Evolutionary conservation across 2,888 invertebrate species (phyloP).

Genomic region (Hirtodrosophila histrioides): DNA sequence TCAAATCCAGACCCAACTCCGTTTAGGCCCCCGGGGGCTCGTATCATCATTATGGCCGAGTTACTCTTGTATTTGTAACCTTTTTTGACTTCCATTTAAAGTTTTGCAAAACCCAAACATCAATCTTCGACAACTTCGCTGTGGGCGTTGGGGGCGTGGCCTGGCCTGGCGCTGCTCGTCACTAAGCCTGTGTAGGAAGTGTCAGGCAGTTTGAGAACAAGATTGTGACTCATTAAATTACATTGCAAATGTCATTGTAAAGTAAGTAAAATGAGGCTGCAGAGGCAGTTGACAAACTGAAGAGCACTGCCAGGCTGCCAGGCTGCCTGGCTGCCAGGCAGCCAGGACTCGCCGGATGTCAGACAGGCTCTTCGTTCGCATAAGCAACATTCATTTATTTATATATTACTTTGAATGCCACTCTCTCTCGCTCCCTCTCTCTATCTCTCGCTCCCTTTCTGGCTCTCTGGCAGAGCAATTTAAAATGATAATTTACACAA

Average conservation of each 20-base stretch:
- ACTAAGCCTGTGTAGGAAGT: constrained; percentile 57
- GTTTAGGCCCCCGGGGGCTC: constrained; percentile 13
- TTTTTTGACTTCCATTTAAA: constrained; percentile 72
- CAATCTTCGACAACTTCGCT: constrained; percentile 59
- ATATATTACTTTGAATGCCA: constrained; percentile 70
- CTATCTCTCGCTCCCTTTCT: constrained; percentile 4
- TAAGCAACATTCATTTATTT: constrained; percentile 79
- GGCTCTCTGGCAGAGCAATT: constrained; percentile 69
- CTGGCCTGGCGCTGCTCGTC: constrained; percentile 4
- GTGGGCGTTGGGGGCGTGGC: constrained; percentile 16
- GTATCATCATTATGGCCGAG: constrained; percentile 50
- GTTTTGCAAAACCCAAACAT: constrained; percentile 64
- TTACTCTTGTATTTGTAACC: constrained; percentile 42
- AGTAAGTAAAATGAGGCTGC: constrained; percentile 69
- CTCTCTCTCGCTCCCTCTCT: neutral
- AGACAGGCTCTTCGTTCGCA: constrained; percentile 44
- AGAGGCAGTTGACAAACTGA: neutral
- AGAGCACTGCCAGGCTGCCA: no score
- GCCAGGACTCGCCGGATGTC: constrained; percentile 20
- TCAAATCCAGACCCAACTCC: neutral
- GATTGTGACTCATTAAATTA: constrained; percentile 80
- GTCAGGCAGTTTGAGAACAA: constrained; percentile 78
- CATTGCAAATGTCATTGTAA: constrained; percentile 81
- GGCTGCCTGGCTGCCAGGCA: neutral
- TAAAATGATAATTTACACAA: constrained; percentile 83